Percentiles rank a stretch among this genome's conserved stretches.
Conservation (phyloP, 2,113 vertebrate genomes). For the Pollachius pollachius region DNA sequence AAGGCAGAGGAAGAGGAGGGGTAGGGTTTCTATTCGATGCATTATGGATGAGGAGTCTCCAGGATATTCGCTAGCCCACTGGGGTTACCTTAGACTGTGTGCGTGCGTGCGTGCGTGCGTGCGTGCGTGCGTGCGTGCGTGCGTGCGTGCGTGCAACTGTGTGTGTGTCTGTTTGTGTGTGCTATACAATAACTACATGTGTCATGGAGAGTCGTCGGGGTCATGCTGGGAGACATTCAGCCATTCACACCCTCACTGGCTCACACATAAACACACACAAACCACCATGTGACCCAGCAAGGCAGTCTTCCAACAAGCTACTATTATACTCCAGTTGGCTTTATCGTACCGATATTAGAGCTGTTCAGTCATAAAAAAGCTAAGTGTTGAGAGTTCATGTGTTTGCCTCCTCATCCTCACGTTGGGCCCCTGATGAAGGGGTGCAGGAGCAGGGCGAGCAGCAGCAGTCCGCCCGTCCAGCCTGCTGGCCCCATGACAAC, state of each 20-base stretch:
- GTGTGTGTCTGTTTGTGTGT: neutral
- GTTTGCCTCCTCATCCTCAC: no score
- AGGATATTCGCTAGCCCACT: conserved; percentile 27
- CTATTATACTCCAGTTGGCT: no score
- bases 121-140: conserved; percentile 7
- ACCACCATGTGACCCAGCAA: neutral
- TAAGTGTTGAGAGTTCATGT: no score
- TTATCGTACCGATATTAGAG: no score
- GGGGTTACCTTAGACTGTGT: conserved; percentile 36
- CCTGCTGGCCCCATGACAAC: conserved; percentile 11
- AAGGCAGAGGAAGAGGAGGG: no score
- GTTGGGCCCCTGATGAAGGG: no score
- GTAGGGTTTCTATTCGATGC: conserved; percentile 53
- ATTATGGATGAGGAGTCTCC: conserved; percentile 61
- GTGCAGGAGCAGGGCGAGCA: no score
- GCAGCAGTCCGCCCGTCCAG: neutral
- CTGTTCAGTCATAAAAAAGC: no score
- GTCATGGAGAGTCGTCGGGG: no score
- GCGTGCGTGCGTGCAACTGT: neutral
- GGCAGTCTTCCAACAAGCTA: no score
- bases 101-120: conserved; percentile 14
- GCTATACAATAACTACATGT: neutral
- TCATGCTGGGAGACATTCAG: no score
- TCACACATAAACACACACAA: neutral
- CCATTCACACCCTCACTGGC: no score